A percentile compares a stretch with the other conserved stretches of the same genome.
Conservation (phyloP, 2,113 vertebrate species). For the Phocoena phocoena region DNA sequence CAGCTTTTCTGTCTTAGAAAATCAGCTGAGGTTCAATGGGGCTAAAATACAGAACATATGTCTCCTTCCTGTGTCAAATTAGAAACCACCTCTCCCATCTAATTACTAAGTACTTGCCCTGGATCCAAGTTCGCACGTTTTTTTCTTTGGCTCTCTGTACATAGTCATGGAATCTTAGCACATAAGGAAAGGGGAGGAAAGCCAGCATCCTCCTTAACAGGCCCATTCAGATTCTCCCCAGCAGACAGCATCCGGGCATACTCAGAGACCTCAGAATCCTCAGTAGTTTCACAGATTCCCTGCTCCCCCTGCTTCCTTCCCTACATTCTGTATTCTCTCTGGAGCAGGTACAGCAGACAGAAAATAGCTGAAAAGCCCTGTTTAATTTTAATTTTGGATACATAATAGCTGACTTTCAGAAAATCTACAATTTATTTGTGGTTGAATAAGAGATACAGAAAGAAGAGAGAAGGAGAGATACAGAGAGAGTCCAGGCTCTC, state of each 20-base stretch:
- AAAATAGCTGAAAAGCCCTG: background rate
- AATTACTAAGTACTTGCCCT: background rate
- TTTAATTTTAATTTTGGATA: background rate
- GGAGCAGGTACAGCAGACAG: background rate
- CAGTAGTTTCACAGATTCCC: background rate
- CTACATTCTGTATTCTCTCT: background rate
- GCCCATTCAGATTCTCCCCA: background rate
- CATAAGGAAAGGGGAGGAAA: background rate
- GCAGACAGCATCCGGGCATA: background rate
- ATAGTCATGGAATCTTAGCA: background rate
- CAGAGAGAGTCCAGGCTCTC: background rate
- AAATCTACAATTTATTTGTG: slow-evolving; percentile 5
- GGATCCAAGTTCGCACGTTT: background rate
- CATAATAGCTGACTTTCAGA: background rate
- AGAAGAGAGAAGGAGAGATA: background rate
- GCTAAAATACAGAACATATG: background rate
- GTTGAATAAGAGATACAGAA: background rate
- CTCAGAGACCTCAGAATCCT: no score
- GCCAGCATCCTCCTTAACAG: background rate
- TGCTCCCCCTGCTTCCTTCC: background rate
- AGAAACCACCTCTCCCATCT: background rate
- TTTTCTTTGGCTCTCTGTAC: background rate
- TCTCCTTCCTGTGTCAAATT: background rate
- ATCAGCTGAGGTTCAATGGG: background rate
- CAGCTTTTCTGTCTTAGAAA: background rate